These are phyloP conservation scores for Serranus cabrilla DNA, from an alignment of 2,797 vertebrate species.

Conservation along the genomic window DNA sequence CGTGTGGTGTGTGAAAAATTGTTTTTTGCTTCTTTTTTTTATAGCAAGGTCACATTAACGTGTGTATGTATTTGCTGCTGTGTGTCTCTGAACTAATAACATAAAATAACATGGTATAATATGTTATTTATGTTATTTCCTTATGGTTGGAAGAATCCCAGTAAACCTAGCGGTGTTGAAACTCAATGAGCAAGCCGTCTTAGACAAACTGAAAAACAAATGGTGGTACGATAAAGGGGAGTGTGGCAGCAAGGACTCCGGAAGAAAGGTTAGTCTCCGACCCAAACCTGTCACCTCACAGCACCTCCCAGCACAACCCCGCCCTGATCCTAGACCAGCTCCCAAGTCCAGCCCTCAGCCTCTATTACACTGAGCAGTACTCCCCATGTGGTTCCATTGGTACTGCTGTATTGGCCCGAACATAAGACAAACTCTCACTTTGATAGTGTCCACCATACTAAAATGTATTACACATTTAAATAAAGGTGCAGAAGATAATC, in stretches of 20 bases:
- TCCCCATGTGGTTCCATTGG: constrained; percentile 28
- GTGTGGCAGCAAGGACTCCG: constrained; percentile 99
- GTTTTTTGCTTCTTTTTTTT: constrained; percentile 27
- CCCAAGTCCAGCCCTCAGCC: constrained; percentile 49
- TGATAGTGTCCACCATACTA: background rate
- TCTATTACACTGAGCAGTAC: constrained; percentile 33
- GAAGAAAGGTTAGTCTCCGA: constrained; percentile 97
- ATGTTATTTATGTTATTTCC: constrained; percentile 99
- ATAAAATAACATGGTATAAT: constrained; percentile 99
- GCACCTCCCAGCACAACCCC: constrained; percentile 75
- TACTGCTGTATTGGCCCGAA: constrained; percentile 47
- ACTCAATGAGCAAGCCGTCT: constrained; percentile 99
- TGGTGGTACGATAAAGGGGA: constrained; percentile 99
- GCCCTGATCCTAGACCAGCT: constrained; percentile 68
- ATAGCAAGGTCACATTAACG: constrained; percentile 59
- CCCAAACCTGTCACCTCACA: constrained; percentile 80
- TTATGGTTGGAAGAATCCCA: constrained; percentile 96
- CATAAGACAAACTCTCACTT: constrained; percentile 41
- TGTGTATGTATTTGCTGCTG: constrained; percentile 76
- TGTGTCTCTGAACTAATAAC: constrained; percentile 93
- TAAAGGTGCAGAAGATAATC: background rate
- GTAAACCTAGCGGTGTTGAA: constrained; percentile 99
- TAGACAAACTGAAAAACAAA: constrained; percentile 99
- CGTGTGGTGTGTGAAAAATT: constrained; percentile 65
- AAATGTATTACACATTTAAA: background rate